These are phyloP conservation scores for Cryptus viduatorius DNA, from an alignment of 2,888 invertebrate species.

Conservation along the genomic window DNA sequence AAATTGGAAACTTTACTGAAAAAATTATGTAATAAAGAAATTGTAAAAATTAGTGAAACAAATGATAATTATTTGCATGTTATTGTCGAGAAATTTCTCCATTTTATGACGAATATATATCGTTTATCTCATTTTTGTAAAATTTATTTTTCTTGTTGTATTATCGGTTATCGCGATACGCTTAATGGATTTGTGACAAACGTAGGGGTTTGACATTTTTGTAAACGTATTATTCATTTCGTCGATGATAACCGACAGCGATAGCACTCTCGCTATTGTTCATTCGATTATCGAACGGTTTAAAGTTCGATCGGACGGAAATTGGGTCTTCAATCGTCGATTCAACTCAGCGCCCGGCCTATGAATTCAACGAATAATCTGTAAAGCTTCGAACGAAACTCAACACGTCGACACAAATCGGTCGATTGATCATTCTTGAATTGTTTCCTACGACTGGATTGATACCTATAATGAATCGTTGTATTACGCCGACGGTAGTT, in stretches of 20 bases:
- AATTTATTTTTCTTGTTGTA: background rate
- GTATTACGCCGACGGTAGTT: background rate
- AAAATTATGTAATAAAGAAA: too few species aligned
- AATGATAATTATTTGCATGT: too few species aligned
- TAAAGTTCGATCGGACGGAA: constrained; percentile 54
- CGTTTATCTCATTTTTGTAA: background rate
- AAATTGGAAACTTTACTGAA: too few species aligned
- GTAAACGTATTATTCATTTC: background rate
- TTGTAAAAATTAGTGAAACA: too few species aligned
- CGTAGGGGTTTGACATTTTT: background rate
- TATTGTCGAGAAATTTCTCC: too few species aligned
- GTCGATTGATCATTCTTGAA: constrained; percentile 65
- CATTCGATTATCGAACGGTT: constrained; percentile 37
- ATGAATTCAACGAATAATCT: constrained; percentile 9
- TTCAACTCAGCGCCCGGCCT: constrained; percentile 15
- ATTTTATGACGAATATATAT: too few species aligned
- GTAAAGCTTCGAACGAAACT: constrained; percentile 27
- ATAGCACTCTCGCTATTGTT: constrained; percentile 14
- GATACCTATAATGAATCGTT: constrained; percentile 52
- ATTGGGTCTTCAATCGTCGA: constrained; percentile 43
- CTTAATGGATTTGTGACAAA: background rate
- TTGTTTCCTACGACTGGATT: constrained; percentile 45
- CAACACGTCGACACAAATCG: constrained; percentile 54
- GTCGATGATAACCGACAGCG: background rate
- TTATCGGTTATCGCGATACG: background rate